phyloP scores from a whole-genome alignment of 2,113 vertebrate species.

The Colinus virginianus region DNA sequence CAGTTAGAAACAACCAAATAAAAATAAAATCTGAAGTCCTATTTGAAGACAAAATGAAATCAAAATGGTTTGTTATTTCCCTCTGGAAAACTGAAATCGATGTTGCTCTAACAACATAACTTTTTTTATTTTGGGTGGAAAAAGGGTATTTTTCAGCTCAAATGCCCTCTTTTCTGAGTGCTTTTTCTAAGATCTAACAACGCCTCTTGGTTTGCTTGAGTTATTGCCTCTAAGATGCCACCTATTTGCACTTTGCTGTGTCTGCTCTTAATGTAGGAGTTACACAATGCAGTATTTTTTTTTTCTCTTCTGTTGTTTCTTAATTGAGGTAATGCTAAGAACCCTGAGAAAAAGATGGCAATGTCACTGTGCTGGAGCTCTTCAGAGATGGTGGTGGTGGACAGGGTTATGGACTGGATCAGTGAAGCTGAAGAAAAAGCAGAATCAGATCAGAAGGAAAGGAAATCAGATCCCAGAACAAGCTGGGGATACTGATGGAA shows the following conservation, averaged over 20 bases:
- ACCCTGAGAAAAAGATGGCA: rapidly evolving
- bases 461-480: rapidly evolving
- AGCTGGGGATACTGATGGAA: neutral
- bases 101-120: constrained; percentile 43
- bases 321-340: neutral
- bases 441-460: neutral
- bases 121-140: neutral
- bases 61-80: constrained; percentile 52
- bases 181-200: neutral
- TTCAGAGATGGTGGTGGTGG: rapidly evolving
- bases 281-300: neutral
- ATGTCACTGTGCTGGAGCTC: rapidly evolving
- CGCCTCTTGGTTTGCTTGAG: neutral
- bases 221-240: neutral
- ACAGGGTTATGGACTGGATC: neutral
- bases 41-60: constrained; percentile 4
- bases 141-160: neutral
- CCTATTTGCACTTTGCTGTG: neutral
- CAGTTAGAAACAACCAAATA: constrained; percentile 27
- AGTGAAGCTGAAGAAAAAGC: neutral
- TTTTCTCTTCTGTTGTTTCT: neutral
- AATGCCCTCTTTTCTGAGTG: neutral
- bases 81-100: constrained; percentile 45
- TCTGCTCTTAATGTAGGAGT: neutral
- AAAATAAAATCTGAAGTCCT: neutral